Evolutionary conservation across 2,113 vertebrate genomes (phyloP), one percentile per base, ranked within the genome.

Genomic region (Neotoma lepida): DNA sequence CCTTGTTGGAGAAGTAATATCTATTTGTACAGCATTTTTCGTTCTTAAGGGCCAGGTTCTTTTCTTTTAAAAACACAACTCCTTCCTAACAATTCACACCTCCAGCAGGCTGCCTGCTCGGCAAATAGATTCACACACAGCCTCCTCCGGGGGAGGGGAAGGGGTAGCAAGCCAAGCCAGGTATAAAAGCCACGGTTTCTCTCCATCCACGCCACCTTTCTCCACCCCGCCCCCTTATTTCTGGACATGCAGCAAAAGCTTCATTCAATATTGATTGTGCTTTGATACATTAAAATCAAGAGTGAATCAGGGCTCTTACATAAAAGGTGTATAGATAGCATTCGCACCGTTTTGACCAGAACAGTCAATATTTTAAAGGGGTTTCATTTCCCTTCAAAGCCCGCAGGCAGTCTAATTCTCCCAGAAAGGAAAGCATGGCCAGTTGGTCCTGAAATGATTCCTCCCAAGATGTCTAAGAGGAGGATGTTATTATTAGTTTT

Each of bases 1-100:
- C 90, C 96, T 95, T 70, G 58, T 96, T 58, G 68, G 63, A 66
- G 61, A 96, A 97, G 95, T 89, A 94, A 95, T 89, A 86, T 73
- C 58, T 95, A 64, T 92, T 95, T 95, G 85, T 56, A 54, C 58
- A 26, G 0, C 24, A 73, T 56, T 74, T 82, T 7, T 7, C 73
- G 66, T 84, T 90, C 84, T 82, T 41, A 22, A 92, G 35, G 30
- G 78, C 35, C 93, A 95, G 86, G 96, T 95, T 86, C 80, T 95
- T 95, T 94, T 90, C 58, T 94, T 56, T 56, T 24, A 85, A 46
- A 77, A 93, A 95, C 22, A 76, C 92, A 64, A 86, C 93, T 89
- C 82, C 95, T 94, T 87, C 85, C 54, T 87, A n/a, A 74, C 77
- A 66, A 80, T 49, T 88, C 64, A 12, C 30, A 33, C 33, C 71